Conservation (phyloP, 2,888 invertebrate genomes). For the Rhamnusium bicolor region DNA sequence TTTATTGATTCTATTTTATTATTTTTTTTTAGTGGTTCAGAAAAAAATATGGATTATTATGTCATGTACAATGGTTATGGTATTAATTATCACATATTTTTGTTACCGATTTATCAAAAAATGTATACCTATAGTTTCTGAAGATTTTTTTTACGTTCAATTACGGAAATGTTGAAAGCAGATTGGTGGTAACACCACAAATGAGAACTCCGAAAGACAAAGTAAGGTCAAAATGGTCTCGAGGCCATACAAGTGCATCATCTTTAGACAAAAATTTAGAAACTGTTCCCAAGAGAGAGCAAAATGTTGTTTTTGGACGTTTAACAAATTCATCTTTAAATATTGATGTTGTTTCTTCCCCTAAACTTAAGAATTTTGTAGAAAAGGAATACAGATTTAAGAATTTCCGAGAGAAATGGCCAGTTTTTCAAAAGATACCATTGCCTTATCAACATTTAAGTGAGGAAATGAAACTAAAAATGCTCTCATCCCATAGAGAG, state of each 20-base stretch:
- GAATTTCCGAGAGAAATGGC: background rate
- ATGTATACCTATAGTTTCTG: background rate
- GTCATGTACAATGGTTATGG: background rate
- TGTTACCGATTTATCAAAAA: conserved; percentile 19
- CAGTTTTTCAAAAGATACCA: background rate
- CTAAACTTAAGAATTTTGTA: background rate
- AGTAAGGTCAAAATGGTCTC: background rate
- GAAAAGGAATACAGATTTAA: background rate
- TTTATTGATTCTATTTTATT: background rate
- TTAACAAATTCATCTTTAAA: background rate
- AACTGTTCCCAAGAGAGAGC: background rate
- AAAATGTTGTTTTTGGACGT: background rate
- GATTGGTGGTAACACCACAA: background rate
- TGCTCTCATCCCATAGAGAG: background rate
- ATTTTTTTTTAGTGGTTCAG: conserved; percentile 7
- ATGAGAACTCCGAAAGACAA: background rate
- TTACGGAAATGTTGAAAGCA: background rate
- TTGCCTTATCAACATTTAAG: background rate
- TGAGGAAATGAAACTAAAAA: conserved; percentile 12
- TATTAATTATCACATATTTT: background rate
- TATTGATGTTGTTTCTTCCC: background rate
- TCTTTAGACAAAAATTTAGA: background rate
- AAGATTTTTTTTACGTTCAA: conserved; percentile 15
- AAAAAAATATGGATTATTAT: conserved; percentile 1
- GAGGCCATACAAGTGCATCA: background rate